A percentile compares a stretch with the other conserved stretches of the same genome.
These are phyloP conservation scores for Malurus splendens DNA, from an alignment of 2,797 vertebrate species.

Conservation along the genomic window DNA sequence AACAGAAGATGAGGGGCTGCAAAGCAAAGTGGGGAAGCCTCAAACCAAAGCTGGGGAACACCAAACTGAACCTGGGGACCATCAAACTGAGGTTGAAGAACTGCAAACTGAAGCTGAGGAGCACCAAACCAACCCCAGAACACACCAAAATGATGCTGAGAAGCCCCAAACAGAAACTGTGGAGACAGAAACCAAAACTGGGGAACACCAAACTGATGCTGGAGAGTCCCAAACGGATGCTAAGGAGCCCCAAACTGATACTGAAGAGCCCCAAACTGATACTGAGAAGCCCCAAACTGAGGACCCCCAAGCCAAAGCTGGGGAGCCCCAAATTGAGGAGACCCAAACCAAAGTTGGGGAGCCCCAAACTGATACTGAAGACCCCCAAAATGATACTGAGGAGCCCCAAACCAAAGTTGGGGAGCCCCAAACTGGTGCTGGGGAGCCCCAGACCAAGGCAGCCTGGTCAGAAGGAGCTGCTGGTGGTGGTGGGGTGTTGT, in stretches of 20 bases:
- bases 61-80: accelerated
- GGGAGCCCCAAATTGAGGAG: neutral
- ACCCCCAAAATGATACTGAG: neutral
- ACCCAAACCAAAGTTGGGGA: neutral
- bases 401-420: neutral
- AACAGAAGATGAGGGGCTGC: neutral
- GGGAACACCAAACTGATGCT: neutral
- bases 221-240: neutral
- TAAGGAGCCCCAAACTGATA: neutral
- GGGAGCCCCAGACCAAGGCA: neutral
- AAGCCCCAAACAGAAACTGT: neutral
- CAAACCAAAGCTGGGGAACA: neutral
- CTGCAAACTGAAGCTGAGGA: neutral
- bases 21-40: neutral
- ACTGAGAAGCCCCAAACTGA: neutral
- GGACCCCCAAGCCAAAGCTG: neutral
- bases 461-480: too few species aligned
- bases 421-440: neutral
- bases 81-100: neutral
- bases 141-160: neutral
- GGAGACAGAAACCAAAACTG: neutral
- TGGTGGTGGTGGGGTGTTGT: neutral
- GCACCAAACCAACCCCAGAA: neutral
- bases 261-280: neutral
- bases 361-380: neutral